phyloP scores from a whole-genome alignment of 1,140 invertebrate species.

The Diachasma alloeum region DNA sequence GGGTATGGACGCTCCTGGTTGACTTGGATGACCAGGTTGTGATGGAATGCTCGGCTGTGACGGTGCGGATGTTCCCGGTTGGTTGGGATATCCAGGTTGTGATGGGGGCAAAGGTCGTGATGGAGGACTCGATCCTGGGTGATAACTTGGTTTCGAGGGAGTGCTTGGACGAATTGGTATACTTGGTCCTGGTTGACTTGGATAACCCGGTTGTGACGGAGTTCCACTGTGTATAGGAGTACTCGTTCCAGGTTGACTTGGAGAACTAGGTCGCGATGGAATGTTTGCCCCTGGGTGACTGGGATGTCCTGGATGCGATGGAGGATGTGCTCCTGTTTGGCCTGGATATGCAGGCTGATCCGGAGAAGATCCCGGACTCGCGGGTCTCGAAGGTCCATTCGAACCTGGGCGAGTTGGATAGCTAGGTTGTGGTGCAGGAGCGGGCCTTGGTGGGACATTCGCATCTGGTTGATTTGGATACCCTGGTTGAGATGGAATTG shows the following conservation, averaged over 20 bases:
- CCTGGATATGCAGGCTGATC: no score
- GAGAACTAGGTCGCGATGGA: constrained; percentile 32
- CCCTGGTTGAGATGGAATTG: neutral
- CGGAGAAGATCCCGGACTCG: no score
- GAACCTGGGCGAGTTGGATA: neutral
- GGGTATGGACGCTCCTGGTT: no score
- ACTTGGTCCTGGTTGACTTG: neutral
- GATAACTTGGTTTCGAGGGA: neutral
- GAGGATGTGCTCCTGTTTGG: no score
- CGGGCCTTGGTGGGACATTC: neutral
- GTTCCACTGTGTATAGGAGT: neutral
- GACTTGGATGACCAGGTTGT: no score
- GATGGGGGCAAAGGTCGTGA: no score
- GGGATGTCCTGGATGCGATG: neutral
- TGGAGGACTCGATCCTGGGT: neutral
- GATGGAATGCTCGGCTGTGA: no score
- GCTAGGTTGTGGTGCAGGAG: neutral
- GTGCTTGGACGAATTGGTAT: neutral
- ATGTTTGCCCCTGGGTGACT: neutral
- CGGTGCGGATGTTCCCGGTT: no score
- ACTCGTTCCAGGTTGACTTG: neutral
- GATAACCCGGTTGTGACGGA: neutral
- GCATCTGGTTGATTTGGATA: neutral
- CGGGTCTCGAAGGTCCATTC: neutral
- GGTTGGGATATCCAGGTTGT: constrained; percentile 27